phyloP scores from a whole-genome alignment of 2,113 vertebrate species.

The Cyphomyrus discorhynchus region DNA sequence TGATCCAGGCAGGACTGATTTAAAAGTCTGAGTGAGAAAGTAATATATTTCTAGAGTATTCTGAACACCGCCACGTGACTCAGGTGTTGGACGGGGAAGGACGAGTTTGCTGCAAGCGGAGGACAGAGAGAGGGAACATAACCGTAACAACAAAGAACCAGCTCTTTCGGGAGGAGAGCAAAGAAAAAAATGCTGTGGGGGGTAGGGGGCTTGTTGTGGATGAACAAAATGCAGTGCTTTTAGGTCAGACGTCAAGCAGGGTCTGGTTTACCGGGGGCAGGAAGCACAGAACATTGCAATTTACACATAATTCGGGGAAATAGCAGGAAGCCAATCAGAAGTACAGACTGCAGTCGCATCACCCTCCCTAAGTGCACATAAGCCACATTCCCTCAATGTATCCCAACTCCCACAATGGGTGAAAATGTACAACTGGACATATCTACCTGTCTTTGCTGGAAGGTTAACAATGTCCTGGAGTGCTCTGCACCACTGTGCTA shows the following conservation, averaged over 20 bases:
- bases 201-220: not conserved
- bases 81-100: not conserved
- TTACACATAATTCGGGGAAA: not conserved
- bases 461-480: not conserved
- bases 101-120: not conserved
- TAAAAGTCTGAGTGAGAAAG: not conserved
- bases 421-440: not conserved
- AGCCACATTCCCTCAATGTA: not conserved
- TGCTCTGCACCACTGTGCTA: not conserved
- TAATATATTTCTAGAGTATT: not conserved
- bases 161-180: not conserved
- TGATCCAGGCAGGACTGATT: not conserved
- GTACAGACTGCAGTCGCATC: not conserved
- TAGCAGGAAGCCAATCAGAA: not conserved
- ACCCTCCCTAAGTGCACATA: not conserved
- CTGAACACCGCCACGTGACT: not conserved
- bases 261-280: not conserved
- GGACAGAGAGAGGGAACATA: not conserved
- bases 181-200: not conserved
- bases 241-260: not conserved
- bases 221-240: not conserved
- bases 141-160: not conserved
- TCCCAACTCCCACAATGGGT: not conserved
- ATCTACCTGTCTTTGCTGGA: not conserved
- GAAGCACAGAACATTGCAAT: not conserved